phyloP scores from a whole-genome alignment of 1,140 invertebrate genomes.

The Araneus ventricosus region DNA sequence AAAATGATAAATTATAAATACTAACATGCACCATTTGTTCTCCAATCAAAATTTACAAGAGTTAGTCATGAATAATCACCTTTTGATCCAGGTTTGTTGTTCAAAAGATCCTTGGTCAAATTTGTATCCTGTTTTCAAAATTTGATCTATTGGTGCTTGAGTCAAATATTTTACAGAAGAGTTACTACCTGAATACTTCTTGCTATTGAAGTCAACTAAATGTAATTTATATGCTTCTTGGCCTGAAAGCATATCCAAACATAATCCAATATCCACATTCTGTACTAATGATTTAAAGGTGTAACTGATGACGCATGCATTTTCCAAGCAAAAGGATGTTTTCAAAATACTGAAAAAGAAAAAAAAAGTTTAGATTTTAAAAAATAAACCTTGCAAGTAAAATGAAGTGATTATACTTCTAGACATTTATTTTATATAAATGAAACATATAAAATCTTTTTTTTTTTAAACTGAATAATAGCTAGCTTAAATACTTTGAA shows the following conservation, averaged over 20 bases:
- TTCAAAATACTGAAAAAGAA: not conserved
- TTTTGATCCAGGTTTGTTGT: slow-evolving; percentile 9
- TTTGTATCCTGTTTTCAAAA: not conserved
- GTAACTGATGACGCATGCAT: not conserved
- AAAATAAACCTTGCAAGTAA: not conserved
- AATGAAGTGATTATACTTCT: not conserved
- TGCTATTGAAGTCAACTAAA: not conserved
- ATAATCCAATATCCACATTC: not conserved
- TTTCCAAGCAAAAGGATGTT: not conserved
- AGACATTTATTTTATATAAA: too few relatives aligned
- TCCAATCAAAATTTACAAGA: not conserved
- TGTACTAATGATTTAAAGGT: not conserved
- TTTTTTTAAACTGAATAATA: too few relatives aligned
- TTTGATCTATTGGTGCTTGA: not conserved
- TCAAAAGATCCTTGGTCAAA: not conserved
- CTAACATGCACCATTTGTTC: not conserved
- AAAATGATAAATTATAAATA: too few relatives aligned
- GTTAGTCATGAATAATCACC: not conserved
- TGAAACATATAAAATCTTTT: too few relatives aligned
- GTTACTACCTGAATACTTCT: not conserved
- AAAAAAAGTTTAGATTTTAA: not conserved
- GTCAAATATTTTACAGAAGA: not conserved
- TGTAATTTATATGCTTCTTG: not conserved
- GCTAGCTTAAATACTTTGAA: too few relatives aligned
- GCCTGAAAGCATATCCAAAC: not conserved